Evolutionary conservation across 2,113 vertebrate species (phyloP), one percentile per base, ranked within the genome.

Genomic region (Cnemophilus loriae): DNA sequence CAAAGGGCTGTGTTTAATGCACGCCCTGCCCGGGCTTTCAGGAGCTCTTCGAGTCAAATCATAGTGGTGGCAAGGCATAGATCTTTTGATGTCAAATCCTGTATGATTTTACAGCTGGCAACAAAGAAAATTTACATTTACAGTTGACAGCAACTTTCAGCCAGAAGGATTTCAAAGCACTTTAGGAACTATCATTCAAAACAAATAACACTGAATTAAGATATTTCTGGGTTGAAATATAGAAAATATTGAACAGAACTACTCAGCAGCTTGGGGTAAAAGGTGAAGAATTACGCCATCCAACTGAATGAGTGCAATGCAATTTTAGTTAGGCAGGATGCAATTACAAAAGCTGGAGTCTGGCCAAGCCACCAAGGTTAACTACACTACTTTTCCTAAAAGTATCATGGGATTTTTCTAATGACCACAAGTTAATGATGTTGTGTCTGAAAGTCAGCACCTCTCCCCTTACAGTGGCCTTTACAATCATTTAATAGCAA

Each of bases 291-390:
- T 79, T 79, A 75, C 1, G 9, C 84, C 46, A 55, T 82, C 65
- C 76, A 47, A 33, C 1, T 82, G 90, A 92, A 90, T 5, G 46
- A 3, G 17, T 60, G 73, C 68, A 82, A 70, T 67, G 73, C 65
- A 93, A 90, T 97, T 96, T 91, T 82, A 84, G 89, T 74, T 68
- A 93, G 92, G 79, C 69, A 73, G 92, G 84, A 95, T 91, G 81
- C 89, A 96, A 95, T 97, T 96, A 97, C 78, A 77, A 79, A 93
- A 92, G 75, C 42, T 97, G 97, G 97, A 96, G 74, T 41, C 77
- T 79, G 41, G 94, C 95, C 96, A 97, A 97, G 95, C 87, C 87
- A 90, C 74, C 76, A 96, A 96, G 94, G 93, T 97, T 96, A 96
- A 97, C 96, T 93, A 86, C 81, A 56, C 65, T 79, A 79, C 55